A percentile compares a stretch with the other conserved stretches of the same genome.
Conservation (phyloP, 2,888 invertebrate genomes). For the Drosophila buzzatii region DNA sequence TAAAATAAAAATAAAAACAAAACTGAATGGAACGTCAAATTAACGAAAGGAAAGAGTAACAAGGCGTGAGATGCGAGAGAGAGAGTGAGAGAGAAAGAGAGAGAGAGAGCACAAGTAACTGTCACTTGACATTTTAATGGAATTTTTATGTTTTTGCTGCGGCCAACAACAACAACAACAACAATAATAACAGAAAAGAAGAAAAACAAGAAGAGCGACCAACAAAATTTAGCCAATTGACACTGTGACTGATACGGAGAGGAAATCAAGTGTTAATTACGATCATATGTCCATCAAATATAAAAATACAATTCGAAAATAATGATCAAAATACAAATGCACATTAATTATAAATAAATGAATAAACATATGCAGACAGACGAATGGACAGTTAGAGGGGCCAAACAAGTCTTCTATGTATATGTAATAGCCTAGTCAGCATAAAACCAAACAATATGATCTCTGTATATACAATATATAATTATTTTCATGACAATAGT, state of each 20-base stretch:
- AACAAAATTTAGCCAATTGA: conserved; percentile 16
- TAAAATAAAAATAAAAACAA: conserved; percentile 14
- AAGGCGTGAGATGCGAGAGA: background rate
- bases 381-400: background rate
- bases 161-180: conserved; percentile 1
- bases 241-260: conserved; percentile 21
- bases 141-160: conserved; percentile 59
- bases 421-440: background rate
- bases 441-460: background rate
- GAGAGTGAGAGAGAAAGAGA: background rate
- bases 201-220: background rate
- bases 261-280: conserved; percentile 23
- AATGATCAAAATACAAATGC: background rate
- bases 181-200: conserved; percentile 4
- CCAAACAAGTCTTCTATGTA: background rate
- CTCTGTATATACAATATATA: background rate
- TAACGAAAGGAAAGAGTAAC: conserved; percentile 14
- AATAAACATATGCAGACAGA: too few relatives aligned
- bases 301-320: background rate
- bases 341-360: background rate
- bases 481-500: too few relatives aligned
- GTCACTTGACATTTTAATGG: conserved; percentile 74
- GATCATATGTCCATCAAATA: conserved; percentile 8
- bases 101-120: conserved; percentile 17
- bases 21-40: conserved; percentile 22